A percentile compares a stretch with the other conserved stretches of the same genome.
Conservation (phyloP, 2,797 vertebrate species). For the Hyperoplus immaculatus region DNA sequence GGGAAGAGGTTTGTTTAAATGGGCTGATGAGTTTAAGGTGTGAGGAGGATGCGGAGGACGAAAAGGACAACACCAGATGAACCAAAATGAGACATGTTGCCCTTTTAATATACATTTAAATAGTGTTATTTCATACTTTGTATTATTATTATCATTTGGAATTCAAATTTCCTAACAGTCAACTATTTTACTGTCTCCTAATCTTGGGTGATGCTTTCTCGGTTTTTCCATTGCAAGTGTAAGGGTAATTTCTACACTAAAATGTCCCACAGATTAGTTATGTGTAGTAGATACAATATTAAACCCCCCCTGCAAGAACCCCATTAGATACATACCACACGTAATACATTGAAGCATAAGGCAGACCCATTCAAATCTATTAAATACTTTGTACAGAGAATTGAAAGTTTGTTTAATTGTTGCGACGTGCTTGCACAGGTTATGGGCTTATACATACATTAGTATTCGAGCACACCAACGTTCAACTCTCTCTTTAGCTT, state of each 20-base stretch:
- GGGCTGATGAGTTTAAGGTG: constrained; percentile 33
- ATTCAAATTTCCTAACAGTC: constrained; percentile 18
- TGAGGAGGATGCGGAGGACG: constrained; percentile 39
- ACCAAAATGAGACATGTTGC: background rate
- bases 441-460: background rate
- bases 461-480: constrained; percentile 19
- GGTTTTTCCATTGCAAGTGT: constrained; percentile 10
- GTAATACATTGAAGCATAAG: constrained; percentile 17
- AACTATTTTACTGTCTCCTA: constrained; percentile 11
- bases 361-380: background rate
- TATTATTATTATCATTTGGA: constrained; percentile 36
- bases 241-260: constrained; percentile 13
- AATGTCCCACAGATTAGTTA: background rate
- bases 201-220: background rate
- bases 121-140: constrained; percentile 25
- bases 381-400: constrained; percentile 1
- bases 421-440: constrained; percentile 6
- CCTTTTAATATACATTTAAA: constrained; percentile 22
- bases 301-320: constrained; percentile 9
- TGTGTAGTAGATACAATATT: background rate
- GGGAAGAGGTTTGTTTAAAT: constrained; percentile 51
- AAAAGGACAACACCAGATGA: constrained; percentile 31
- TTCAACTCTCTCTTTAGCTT: constrained; percentile 10
- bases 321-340: background rate
- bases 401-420: constrained; percentile 26